A percentile compares a stretch with the other conserved stretches of the same genome.
phyloP scores from a whole-genome alignment of 2,888 invertebrate species.

The Lasius platythorax region DNA sequence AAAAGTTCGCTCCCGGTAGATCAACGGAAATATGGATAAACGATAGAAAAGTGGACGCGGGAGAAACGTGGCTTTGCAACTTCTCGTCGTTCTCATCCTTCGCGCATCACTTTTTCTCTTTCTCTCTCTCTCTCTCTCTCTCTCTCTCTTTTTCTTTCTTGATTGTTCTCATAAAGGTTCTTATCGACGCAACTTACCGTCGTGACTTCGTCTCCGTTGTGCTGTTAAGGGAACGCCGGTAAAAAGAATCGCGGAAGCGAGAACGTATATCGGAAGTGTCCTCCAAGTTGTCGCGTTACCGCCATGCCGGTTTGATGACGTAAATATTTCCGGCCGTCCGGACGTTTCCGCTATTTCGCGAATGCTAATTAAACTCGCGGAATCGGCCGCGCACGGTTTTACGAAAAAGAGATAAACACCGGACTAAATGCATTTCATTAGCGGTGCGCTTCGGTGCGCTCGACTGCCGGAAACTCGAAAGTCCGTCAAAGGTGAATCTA shows the following conservation, averaged over 20 bases:
- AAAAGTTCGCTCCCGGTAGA: slow-evolving; percentile 58
- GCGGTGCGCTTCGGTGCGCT: slow-evolving; percentile 49
- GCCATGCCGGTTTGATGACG: neutral
- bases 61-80: slow-evolving; percentile 41
- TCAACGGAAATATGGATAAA: slow-evolving; percentile 55
- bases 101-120: neutral
- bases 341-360: slow-evolving; percentile 29
- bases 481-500: slow-evolving; percentile 51
- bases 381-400: neutral
- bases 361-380: slow-evolving; percentile 48
- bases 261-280: slow-evolving; percentile 12
- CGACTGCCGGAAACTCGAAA: slow-evolving; percentile 25
- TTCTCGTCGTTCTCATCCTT: neutral
- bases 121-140: neutral
- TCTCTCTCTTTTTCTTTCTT: neutral
- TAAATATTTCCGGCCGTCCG: slow-evolving; percentile 8
- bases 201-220: slow-evolving; percentile 16
- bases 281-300: slow-evolving; percentile 5
- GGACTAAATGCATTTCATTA: slow-evolving; percentile 68
- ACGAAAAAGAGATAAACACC: slow-evolving; percentile 54
- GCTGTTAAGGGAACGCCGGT: slow-evolving; percentile 26
- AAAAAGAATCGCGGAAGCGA: neutral
- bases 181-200: slow-evolving; percentile 30
- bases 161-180: slow-evolving; percentile 37
- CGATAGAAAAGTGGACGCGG: slow-evolving; percentile 37